These are phyloP conservation scores for Dicycla oo DNA, from an alignment of 2,888 invertebrate species.

Conservation along the genomic window DNA sequence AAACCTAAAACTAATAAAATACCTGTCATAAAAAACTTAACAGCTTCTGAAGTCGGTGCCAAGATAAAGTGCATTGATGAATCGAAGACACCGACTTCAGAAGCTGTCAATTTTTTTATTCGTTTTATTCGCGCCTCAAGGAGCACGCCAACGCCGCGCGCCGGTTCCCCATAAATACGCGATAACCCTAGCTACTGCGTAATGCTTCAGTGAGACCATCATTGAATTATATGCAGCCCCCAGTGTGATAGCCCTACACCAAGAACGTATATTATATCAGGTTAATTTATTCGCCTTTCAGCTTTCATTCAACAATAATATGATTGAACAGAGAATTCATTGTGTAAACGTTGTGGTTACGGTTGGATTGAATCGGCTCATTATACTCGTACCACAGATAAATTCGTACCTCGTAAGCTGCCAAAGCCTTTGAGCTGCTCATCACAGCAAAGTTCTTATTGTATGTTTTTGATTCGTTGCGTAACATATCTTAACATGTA, in stretches of 20 bases:
- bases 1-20: too few relatives aligned
- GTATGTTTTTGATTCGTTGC: neutral
- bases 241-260: neutral
- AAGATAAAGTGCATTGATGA: too few relatives aligned
- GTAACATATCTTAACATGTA: too few relatives aligned
- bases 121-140: too few relatives aligned
- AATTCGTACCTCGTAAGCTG: neutral
- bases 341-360: neutral
- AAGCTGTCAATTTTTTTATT: too few relatives aligned
- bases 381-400: neutral
- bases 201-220: neutral
- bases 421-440: neutral
- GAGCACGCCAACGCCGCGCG: too few relatives aligned
- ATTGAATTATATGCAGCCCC: neutral
- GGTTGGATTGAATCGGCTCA: constrained; percentile 8
- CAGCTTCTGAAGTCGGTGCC: too few relatives aligned
- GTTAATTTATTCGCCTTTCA: too few relatives aligned
- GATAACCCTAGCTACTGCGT: neutral
- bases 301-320: constrained; percentile 29
- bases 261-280: constrained; percentile 14
- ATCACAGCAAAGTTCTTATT: neutral
- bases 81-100: too few relatives aligned
- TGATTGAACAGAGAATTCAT: neutral
- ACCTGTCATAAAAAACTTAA: too few relatives aligned
- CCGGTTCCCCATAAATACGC: too few relatives aligned